Evolutionary conservation across 2,888 invertebrate species (phyloP), one percentile per base, ranked within the genome.

Genomic region (Lydus trimaculatus): DNA sequence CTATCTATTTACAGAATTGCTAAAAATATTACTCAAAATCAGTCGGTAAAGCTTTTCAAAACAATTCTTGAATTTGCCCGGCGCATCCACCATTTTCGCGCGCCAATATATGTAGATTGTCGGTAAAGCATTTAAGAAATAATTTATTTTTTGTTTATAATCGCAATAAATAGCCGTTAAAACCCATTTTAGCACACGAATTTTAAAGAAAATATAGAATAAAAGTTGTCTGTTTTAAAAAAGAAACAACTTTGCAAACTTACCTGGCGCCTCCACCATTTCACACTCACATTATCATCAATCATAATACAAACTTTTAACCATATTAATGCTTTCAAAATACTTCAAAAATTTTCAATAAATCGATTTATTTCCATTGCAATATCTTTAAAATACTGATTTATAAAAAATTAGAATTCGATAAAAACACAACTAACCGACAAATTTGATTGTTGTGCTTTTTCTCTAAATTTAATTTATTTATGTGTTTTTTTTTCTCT

Each of bases 201-300:
- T n/a, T n/a, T n/a, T n/a, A n/a, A n/a, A n/a, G n/a, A 7, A 33
- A 33, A 33, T 1, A 33, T 11, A 33, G 4, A 28, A 4, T 28
- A 4, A 28, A 4, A 4, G 13, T 4, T 36, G 1, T 15, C 13
- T 36, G 5, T 6, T 1, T 17, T 5, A 5, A 17, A 17, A n/a
- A 7, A n/a, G 33, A 1, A 17, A n/a, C 43, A 43, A 6, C 43
- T 17, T 3, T n/a, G 1, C 4, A 43, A 43, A 56, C 56, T 56
- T 25, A 4, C 15, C 56, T 15, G 56, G 56, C 56, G 56, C 56
- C 56, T 56, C 56, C 56, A 25, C 56, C 56, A 56, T 56, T 56
- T 56, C 23, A 13, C 56, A 1, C 25, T 6, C 5, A 25, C 23
- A 13, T 56, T 56, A 56, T 3, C 15, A 56, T 56, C 23, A 56